Percentiles rank a stretch among this genome's conserved stretches.
phyloP scores from a whole-genome alignment of 2,888 invertebrate genomes.

The Beris morrisii region DNA sequence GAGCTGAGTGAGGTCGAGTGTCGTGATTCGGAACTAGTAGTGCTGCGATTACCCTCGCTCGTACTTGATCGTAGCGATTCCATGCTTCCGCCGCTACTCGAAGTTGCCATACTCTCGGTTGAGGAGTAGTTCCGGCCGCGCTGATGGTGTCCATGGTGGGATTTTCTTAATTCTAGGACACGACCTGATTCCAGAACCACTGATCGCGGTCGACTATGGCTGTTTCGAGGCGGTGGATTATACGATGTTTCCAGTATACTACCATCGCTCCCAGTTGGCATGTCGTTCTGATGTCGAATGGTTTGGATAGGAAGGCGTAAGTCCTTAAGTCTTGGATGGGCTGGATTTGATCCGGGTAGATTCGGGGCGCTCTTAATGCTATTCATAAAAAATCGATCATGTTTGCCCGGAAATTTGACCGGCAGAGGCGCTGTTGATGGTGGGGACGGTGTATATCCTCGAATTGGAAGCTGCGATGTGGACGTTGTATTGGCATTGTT shows the following conservation, averaged over 20 bases:
- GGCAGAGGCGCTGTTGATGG: conserved; percentile 84
- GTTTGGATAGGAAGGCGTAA: conserved; percentile 73
- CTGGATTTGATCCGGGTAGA: conserved; percentile 67
- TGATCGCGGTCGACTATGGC: conserved; percentile 70
- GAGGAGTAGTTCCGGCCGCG: conserved; percentile 59
- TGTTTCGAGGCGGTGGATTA: conserved; percentile 57
- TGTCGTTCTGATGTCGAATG: conserved; percentile 62
- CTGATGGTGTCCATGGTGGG: conserved; percentile 53
- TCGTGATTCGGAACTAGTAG: conserved; percentile 81
- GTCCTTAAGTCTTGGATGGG: conserved; percentile 72
- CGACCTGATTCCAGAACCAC: conserved; percentile 65
- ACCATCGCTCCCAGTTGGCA: conserved; percentile 63
- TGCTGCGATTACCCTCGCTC: conserved; percentile 84
- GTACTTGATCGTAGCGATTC: conserved; percentile 85
- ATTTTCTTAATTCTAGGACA: conserved; percentile 73
- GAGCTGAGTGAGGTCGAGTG: conserved; percentile 83
- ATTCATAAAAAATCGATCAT: conserved; percentile 63
- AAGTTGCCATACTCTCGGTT: conserved; percentile 85
- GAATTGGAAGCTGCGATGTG: conserved; percentile 65
- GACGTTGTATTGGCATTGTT: conserved; percentile 56
- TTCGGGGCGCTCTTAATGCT: conserved; percentile 82
- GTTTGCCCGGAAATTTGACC: conserved; percentile 74
- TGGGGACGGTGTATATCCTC: conserved; percentile 78
- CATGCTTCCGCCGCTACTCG: conserved; percentile 85
- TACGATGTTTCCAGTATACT: conserved; percentile 64